These are phyloP conservation scores for Neoniphon sammara DNA, from an alignment of 2,797 vertebrate species.

Conservation along the genomic window DNA sequence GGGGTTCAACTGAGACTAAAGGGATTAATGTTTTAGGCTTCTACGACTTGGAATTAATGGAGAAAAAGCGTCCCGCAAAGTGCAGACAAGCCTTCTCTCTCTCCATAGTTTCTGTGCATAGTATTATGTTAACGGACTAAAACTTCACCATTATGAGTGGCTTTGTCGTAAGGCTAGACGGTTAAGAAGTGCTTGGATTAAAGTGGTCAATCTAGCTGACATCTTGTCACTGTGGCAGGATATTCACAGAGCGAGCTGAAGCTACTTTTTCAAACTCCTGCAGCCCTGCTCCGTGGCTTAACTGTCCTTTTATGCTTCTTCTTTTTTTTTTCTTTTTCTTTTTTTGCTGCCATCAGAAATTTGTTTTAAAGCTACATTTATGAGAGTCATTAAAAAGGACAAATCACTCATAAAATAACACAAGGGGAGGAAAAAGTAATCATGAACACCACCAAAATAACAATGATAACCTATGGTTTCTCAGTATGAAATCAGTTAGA, in stretches of 20 bases:
- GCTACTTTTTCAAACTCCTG: slow-evolving; percentile 10
- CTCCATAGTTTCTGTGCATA: slow-evolving; percentile 63
- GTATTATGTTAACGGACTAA: slow-evolving; percentile 52
- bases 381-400: slow-evolving; percentile 68
- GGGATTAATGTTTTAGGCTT: slow-evolving; percentile 46
- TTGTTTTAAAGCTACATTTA: slow-evolving; percentile 77
- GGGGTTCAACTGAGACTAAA: slow-evolving; percentile 45
- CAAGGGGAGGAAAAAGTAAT: slow-evolving; percentile 28
- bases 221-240: slow-evolving; percentile 25
- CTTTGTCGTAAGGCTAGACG: slow-evolving; percentile 54
- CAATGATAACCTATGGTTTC: slow-evolving; percentile 66
- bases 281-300: slow-evolving; percentile 13
- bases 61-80: slow-evolving; percentile 35
- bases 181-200: slow-evolving; percentile 68
- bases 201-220: slow-evolving; percentile 42
- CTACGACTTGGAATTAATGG: slow-evolving; percentile 31
- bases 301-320: slow-evolving; percentile 16
- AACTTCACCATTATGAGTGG: slow-evolving; percentile 25
- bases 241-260: slow-evolving; percentile 1
- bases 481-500: slow-evolving; percentile 74
- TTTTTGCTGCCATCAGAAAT: slow-evolving; percentile 52
- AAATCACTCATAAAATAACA: slow-evolving; percentile 72
- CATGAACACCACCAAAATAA: slow-evolving; percentile 55
- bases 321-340: not conserved
- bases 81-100: slow-evolving; percentile 36